Conservation (phyloP, 1,140 invertebrate species). For the Drosophila kurseongensis region DNA sequence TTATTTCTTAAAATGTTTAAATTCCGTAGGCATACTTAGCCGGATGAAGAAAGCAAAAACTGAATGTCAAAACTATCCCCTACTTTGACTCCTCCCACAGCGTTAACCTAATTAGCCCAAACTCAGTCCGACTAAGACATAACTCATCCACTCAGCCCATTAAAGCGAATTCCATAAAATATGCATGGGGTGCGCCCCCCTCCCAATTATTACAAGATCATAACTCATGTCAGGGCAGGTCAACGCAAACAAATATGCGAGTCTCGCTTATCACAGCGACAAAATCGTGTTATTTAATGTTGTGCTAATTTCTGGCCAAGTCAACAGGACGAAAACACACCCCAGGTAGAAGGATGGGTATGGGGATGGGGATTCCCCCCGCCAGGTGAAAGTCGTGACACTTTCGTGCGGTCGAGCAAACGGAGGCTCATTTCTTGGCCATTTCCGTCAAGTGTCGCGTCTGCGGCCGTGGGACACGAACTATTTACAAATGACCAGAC, state of each 20-base stretch:
- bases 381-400: slow-evolving; percentile 76
- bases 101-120: slow-evolving; percentile 64
- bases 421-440: slow-evolving; percentile 72
- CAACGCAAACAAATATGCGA: slow-evolving; percentile 40
- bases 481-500: slow-evolving; percentile 82
- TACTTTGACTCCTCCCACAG: not conserved
- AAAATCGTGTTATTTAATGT: slow-evolving; percentile 83
- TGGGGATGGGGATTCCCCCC: not conserved
- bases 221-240: slow-evolving; percentile 70
- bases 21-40: too few relatives aligned
- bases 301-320: slow-evolving; percentile 78
- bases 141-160: slow-evolving; percentile 50
- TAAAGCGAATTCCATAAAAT: slow-evolving; percentile 61
- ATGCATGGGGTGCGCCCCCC: slow-evolving; percentile 47
- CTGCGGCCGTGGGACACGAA: slow-evolving; percentile 65
- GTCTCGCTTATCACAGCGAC: slow-evolving; percentile 58
- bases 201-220: slow-evolving; percentile 59
- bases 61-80: not conserved
- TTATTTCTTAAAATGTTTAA: too few relatives aligned
- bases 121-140: slow-evolving; percentile 43
- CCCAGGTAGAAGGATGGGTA: not conserved
- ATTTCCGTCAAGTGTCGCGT: slow-evolving; percentile 77
- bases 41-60: too few relatives aligned
- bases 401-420: slow-evolving; percentile 51
- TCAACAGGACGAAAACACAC: slow-evolving; percentile 45